Percentiles rank a stretch among this genome's conserved stretches.
Conservation (phyloP, 2,797 vertebrate genomes). For the Anguilla megastoma region DNA sequence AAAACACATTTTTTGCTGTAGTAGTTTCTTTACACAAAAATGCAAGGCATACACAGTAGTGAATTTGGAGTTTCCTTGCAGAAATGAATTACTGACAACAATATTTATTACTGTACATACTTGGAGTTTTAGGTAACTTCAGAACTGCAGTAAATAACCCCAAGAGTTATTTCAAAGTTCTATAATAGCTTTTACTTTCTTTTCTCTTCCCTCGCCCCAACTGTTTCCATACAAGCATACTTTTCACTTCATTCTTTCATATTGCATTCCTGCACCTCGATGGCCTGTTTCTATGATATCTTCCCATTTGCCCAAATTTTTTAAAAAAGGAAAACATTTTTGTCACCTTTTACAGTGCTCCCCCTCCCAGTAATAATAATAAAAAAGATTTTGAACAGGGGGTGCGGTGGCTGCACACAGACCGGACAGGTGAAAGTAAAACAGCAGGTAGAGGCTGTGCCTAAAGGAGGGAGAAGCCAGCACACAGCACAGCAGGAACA, state of each 20-base stretch:
- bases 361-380: background rate
- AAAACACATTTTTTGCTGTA: background rate
- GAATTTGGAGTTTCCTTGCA: background rate
- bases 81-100: slow-evolving; percentile 12
- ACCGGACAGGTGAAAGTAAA: background rate
- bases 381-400: background rate
- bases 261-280: background rate
- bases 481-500: no score
- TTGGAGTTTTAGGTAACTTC: background rate
- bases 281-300: background rate
- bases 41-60: background rate
- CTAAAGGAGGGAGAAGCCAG: no score
- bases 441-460: no score
- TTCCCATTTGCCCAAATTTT: background rate
- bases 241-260: background rate
- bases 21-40: background rate
- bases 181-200: background rate
- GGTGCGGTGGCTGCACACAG: background rate
- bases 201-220: background rate
- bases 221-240: background rate
- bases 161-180: slow-evolving; percentile 2
- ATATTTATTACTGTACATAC: background rate
- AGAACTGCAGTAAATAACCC: slow-evolving; percentile 7
- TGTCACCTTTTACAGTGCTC: background rate
- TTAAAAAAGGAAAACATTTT: background rate